Conservation (phyloP, 2,888 invertebrate genomes). For the Acanthopleura granulata region DNA sequence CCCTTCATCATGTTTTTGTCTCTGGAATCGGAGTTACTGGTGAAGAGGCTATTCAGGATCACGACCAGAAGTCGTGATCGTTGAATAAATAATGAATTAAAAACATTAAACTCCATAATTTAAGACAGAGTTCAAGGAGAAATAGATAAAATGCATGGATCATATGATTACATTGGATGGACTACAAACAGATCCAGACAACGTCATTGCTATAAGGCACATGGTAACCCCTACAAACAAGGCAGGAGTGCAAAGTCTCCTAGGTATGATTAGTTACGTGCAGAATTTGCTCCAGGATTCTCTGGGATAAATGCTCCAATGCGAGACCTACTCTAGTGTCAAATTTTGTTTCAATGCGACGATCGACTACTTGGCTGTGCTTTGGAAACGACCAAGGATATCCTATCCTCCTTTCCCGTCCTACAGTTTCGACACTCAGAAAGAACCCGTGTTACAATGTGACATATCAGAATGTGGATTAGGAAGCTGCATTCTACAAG, state of each 20-base stretch:
- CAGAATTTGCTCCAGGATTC: conserved; percentile 29
- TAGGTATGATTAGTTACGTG: conserved; percentile 29
- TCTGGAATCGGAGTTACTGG: conserved; percentile 29
- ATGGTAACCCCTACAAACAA: conserved; percentile 29
- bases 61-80: conserved; percentile 19
- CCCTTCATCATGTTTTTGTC: conserved; percentile 28
- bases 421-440: conserved; percentile 27
- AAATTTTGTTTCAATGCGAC: conserved; percentile 25
- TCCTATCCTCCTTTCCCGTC: conserved; percentile 26
- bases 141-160: conserved; percentile 26
- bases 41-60: conserved; percentile 25
- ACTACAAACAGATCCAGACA: conserved; percentile 28
- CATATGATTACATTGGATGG: conserved; percentile 27
- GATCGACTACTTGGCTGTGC: conserved; percentile 20
- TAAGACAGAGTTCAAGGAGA: conserved; percentile 24
- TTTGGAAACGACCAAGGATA: conserved; percentile 15
- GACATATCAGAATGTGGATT: conserved; percentile 28
- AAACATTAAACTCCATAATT: conserved; percentile 15
- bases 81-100: conserved; percentile 25
- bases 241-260: conserved; percentile 25
- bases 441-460: conserved; percentile 24
- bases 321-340: conserved; percentile 20
- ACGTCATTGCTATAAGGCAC: conserved; percentile 27
- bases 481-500: conserved; percentile 22
- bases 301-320: conserved; percentile 27